Conservation (phyloP, 35 echinoderm and acorn worm genomes). For the Stichopus chloronotus region DNA sequence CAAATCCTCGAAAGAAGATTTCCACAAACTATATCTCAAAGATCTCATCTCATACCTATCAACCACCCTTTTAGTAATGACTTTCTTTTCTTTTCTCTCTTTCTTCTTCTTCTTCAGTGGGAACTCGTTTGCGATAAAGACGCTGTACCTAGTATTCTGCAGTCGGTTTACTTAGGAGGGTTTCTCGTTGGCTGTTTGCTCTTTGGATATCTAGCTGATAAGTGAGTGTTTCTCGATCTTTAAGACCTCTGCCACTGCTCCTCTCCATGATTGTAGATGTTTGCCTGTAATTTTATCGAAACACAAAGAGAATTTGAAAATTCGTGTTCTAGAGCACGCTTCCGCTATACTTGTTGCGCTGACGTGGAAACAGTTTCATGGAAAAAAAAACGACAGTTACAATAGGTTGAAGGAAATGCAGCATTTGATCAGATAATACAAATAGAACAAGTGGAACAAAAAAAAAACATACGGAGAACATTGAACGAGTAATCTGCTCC, state of each 20-base stretch:
- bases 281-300: background rate
- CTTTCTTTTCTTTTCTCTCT: background rate
- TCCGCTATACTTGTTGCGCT: background rate
- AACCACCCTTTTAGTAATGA: too few species aligned
- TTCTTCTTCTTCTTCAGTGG: background rate
- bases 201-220: conserved; percentile 22
- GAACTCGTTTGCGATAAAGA: conserved; percentile 17
- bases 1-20: too few species aligned
- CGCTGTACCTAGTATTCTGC: background rate
- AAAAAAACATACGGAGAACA: too few species aligned
- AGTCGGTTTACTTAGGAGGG: background rate
- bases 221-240: background rate
- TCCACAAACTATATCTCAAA: too few species aligned
- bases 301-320: background rate
- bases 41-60: too few species aligned
- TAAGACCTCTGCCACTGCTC: background rate
- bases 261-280: background rate
- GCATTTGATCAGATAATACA: too few species aligned
- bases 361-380: background rate
- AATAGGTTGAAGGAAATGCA: background rate
- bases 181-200: background rate
- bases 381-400: background rate
- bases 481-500: too few species aligned
- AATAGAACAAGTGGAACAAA: too few species aligned
- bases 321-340: background rate